A percentile compares a stretch with the other conserved stretches of the same genome.
Evolutionary conservation across 2,113 vertebrate genomes (phyloP).

Genomic region (Atlantisia rogersi): DNA sequence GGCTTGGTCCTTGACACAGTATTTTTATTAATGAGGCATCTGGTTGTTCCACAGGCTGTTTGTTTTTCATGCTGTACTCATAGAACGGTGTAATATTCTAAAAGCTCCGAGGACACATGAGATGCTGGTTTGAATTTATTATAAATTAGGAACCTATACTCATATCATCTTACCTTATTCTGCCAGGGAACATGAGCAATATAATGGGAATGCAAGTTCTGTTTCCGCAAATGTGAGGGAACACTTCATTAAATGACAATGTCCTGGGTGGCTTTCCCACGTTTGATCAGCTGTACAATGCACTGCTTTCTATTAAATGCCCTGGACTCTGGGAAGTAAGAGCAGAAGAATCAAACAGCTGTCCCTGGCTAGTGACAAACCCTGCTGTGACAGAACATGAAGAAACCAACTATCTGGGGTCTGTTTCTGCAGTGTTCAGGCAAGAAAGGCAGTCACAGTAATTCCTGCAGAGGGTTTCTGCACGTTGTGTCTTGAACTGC

Average conservation of each 20-base stretch:
- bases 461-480: neutral
- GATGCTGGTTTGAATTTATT: conserved; percentile 12
- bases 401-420: neutral
- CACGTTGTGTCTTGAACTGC: neutral
- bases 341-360: neutral
- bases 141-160: conserved; percentile 45
- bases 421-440: neutral
- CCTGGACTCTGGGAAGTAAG: neutral
- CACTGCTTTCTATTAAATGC: conserved; percentile 10
- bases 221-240: conserved; percentile 43
- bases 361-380: conserved; percentile 1
- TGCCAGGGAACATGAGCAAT: conserved; percentile 26
- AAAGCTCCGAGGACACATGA: conserved; percentile 4
- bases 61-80: conserved; percentile 39
- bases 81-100: conserved; percentile 15
- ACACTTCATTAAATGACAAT: conserved; percentile 40
- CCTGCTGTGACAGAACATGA: neutral
- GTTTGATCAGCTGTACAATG: neutral
- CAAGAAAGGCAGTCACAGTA: neutral
- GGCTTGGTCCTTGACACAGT: neutral
- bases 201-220: conserved; percentile 42
- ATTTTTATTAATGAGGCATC: neutral
- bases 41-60: conserved; percentile 9
- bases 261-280: conserved; percentile 26
- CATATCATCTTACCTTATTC: conserved; percentile 30